A percentile compares a stretch with the other conserved stretches of the same genome.
Evolutionary conservation across 2,888 invertebrate genomes (phyloP).

Genomic region (Fabriciana adippe): DNA sequence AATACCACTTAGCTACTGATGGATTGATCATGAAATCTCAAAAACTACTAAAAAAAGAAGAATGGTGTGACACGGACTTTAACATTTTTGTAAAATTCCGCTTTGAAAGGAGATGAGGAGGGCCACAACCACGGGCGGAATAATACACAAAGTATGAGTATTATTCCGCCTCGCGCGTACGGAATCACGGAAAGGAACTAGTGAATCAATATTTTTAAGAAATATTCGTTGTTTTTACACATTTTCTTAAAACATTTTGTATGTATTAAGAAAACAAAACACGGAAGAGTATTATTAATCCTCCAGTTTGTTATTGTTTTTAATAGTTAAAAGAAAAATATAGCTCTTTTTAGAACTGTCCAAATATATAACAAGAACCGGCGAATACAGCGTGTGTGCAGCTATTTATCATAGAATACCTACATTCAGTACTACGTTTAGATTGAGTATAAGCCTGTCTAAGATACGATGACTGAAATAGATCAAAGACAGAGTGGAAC

Average conservation of each 20-base stretch:
- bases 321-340: constrained; percentile 26
- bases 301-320: constrained; percentile 34
- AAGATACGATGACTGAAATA: constrained; percentile 26
- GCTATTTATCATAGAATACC: constrained; percentile 24
- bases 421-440: constrained; percentile 25
- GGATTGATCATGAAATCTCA: too few species aligned
- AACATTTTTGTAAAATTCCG: too few species aligned
- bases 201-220: too few species aligned
- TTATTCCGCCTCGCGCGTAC: too few species aligned
- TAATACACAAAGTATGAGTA: too few species aligned
- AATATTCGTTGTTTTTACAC: constrained; percentile 1
- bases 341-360: constrained; percentile 30
- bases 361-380: constrained; percentile 29
- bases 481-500: constrained; percentile 18
- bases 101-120: too few species aligned
- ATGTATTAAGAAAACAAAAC: constrained; percentile 7
- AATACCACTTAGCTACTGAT: too few species aligned
- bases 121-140: too few species aligned
- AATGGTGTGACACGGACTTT: too few species aligned
- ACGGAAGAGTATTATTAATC: constrained; percentile 28
- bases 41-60: too few species aligned
- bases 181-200: too few species aligned
- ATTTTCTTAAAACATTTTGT: background rate
- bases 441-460: constrained; percentile 25
- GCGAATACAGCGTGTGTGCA: constrained; percentile 11